phyloP scores from a whole-genome alignment of 92 coral and sea anemone species.

The Meandrina meandrites region DNA sequence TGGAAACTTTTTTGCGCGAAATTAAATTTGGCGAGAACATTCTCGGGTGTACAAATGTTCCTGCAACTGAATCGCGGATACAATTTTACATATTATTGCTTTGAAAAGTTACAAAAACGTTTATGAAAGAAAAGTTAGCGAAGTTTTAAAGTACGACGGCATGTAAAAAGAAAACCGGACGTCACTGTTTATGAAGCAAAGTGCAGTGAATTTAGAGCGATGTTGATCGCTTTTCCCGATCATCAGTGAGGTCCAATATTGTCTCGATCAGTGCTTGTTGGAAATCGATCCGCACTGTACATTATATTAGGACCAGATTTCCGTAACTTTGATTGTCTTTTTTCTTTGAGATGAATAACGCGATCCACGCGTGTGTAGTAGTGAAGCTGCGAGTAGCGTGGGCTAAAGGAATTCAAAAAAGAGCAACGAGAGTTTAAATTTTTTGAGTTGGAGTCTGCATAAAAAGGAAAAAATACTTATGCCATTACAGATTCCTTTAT shows the following conservation, averaged over 20 bases:
- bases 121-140: not conserved
- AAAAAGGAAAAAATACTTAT: not conserved
- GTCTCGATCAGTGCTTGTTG: not conserved
- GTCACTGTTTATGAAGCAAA: not conserved
- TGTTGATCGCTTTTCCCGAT: not conserved
- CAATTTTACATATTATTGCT: no score
- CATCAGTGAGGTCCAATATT: not conserved
- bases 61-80: no score
- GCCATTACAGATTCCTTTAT: not conserved
- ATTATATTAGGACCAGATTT: not conserved
- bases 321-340: not conserved
- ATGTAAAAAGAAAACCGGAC: not conserved
- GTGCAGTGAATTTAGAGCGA: not conserved
- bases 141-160: not conserved
- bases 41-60: not conserved
- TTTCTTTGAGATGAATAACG: not conserved
- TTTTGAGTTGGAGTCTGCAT: not conserved
- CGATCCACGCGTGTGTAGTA: not conserved
- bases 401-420: not conserved
- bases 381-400: not conserved
- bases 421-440: not conserved
- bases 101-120: no score
- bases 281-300: not conserved
- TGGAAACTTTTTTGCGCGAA: no score
- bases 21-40: not conserved